Base-by-base conservation (phyloP, 2,888 invertebrate species). In the Drosophila longiperda region DNA sequence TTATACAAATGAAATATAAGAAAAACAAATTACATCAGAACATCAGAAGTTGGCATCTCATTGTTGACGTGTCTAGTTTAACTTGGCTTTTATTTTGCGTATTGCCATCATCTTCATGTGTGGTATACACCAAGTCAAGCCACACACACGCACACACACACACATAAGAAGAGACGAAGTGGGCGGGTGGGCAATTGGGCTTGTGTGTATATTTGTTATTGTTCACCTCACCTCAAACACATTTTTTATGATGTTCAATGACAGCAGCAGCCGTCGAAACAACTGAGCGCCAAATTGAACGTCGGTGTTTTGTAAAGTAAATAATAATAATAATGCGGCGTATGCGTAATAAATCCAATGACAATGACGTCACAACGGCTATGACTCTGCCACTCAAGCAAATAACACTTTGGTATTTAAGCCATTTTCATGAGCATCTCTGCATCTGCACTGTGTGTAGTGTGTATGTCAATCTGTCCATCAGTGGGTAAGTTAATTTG, bases 221-320 rank as follows among this genome's bases (percentile, higher is more conserved):
- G 87, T 89, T 87, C n/a, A 83, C 77, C 87, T 90, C 75, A 81
- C 89, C 87, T 83, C 90, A 89, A 88, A 87, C 84, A 87, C 76
- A 70, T 74, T 83, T 90, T 90, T 85, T 88, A 90, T 88, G 86
- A 85, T 88, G 80, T 82, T 80, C 87, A 89, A 87, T 78, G 74
- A 83, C 87, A 83, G 66, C 62, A 52, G 53, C 64, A 53, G 73
- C 53, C 29, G 38, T 29, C 36, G 36, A 34, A 53, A 57, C 34
- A 76, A 61, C 62, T 81, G 64, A 66, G 73, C 62, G 64, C 59
- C 71, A 75, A 74, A 65, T 65, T 71, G 66, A 66, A 68, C 71
- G 64, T 48, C 53, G 57, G 50, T 63, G 64, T 65, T 70, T 70
- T 74, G 74, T 63, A 82, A 74, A 78, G 69, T n/a, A n/a, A n/a